These are phyloP conservation scores for Julus scanicus DNA, from an alignment of 2,888 invertebrate genomes.

Conservation along the genomic window DNA sequence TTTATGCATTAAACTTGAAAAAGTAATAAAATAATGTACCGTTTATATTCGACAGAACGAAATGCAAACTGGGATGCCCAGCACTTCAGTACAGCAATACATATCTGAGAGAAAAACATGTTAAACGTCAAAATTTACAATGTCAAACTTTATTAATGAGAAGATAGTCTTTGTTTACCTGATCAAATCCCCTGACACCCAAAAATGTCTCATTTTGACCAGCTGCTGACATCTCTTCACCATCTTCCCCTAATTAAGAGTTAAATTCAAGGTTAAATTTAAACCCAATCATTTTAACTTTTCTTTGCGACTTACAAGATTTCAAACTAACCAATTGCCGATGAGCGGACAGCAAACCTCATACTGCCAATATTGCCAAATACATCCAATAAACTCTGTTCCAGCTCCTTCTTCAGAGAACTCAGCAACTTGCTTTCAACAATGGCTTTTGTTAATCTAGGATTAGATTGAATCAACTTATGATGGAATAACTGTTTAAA, in stretches of 20 bases:
- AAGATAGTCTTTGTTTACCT: slow-evolving; percentile 58
- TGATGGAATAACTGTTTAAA: neutral
- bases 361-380: slow-evolving; percentile 52
- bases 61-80: slow-evolving; percentile 85
- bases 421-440: slow-evolving; percentile 6
- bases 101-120: slow-evolving; percentile 59
- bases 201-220: slow-evolving; percentile 85
- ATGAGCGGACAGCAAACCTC: slow-evolving; percentile 57
- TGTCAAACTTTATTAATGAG: no score
- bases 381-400: slow-evolving; percentile 36
- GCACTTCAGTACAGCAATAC: slow-evolving; percentile 74
- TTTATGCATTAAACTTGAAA: neutral
- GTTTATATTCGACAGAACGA: slow-evolving; percentile 81
- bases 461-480: neutral
- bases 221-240: slow-evolving; percentile 81
- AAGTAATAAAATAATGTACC: slow-evolving; percentile 67
- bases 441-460: neutral
- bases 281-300: neutral
- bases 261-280: neutral
- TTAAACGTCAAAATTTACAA: neutral
- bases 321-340: slow-evolving; percentile 56
- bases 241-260: slow-evolving; percentile 76
- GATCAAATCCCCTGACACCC: slow-evolving; percentile 71
- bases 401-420: slow-evolving; percentile 43
- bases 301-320: neutral